Percentiles rank a stretch among this genome's conserved stretches.
Conservation (phyloP, 2,888 invertebrate species). For the Pardosa pseudoannulata region DNA sequence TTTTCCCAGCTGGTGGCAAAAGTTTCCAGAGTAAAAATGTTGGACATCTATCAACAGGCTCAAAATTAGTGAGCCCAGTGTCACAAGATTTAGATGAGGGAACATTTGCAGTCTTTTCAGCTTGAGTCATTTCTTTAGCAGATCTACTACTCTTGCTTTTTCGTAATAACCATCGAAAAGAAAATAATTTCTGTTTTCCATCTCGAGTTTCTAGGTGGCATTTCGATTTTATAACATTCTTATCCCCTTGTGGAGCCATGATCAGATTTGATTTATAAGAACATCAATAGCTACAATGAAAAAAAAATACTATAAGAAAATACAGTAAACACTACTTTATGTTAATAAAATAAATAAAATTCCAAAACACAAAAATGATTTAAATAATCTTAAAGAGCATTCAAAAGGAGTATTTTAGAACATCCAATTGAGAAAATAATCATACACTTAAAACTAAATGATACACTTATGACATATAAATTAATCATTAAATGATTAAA, state of each 20-base stretch:
- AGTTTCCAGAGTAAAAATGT: constrained; percentile 56
- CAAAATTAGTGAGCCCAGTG: constrained; percentile 37
- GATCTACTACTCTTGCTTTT: constrained; percentile 60
- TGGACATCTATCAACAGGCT: constrained; percentile 34
- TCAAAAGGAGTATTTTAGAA: no score
- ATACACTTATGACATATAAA: no score
- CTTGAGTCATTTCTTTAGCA: constrained; percentile 31
- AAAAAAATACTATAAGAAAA: neutral
- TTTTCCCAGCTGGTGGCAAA: constrained; percentile 36
- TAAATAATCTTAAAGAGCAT: no score
- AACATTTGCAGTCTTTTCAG: constrained; percentile 20
- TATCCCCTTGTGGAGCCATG: constrained; percentile 43
- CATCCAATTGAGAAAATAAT: no score
- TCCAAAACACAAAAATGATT: no score
- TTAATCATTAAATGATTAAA: no score
- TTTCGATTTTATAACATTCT: constrained; percentile 20
- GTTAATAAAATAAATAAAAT: no score
- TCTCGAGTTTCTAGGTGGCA: constrained; percentile 33
- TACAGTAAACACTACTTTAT: no score
- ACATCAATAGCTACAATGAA: neutral
- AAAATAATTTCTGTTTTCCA: constrained; percentile 42
- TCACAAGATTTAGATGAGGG: constrained; percentile 64
- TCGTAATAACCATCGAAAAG: constrained; percentile 68
- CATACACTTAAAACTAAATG: no score
- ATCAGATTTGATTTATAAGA: neutral